Conservation (phyloP, 1,140 invertebrate genomes). For the Sipha flava region DNA sequence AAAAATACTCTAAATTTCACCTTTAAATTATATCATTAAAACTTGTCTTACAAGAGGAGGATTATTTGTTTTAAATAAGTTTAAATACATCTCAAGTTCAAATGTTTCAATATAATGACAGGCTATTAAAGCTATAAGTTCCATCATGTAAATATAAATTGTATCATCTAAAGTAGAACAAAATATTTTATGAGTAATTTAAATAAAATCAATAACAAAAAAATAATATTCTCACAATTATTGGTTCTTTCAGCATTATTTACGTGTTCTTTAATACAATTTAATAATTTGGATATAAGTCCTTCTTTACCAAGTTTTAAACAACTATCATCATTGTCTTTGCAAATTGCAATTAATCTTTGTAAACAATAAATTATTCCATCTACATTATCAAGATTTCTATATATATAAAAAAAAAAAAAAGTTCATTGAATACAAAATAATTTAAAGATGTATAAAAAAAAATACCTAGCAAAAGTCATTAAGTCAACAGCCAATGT, state of each 20-base stretch:
- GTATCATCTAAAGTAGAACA: slow-evolving; percentile 46
- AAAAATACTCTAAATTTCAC: neutral
- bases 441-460: neutral
- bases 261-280: slow-evolving; percentile 24
- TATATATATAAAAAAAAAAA: neutral
- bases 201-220: neutral
- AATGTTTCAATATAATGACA: slow-evolving; percentile 48
- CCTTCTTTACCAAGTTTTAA: slow-evolving; percentile 32
- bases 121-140: slow-evolving; percentile 51
- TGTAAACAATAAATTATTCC: slow-evolving; percentile 33
- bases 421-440: neutral
- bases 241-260: neutral
- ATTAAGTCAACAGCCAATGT: slow-evolving; percentile 30
- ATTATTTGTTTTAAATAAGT: slow-evolving; percentile 48
- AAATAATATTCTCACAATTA: neutral
- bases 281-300: slow-evolving; percentile 25
- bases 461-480: slow-evolving; percentile 12
- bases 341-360: slow-evolving; percentile 28
- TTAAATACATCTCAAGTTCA: slow-evolving; percentile 50
- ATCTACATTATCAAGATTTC: slow-evolving; percentile 28
- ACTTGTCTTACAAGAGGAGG: slow-evolving; percentile 46
- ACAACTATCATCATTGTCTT: slow-evolving; percentile 28
- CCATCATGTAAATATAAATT: slow-evolving; percentile 44
- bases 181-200: neutral
- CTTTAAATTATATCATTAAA: neutral